Evolutionary conservation across 1,140 invertebrate genomes (phyloP).

Genomic region (Ceratoteleas bidentatus): DNA sequence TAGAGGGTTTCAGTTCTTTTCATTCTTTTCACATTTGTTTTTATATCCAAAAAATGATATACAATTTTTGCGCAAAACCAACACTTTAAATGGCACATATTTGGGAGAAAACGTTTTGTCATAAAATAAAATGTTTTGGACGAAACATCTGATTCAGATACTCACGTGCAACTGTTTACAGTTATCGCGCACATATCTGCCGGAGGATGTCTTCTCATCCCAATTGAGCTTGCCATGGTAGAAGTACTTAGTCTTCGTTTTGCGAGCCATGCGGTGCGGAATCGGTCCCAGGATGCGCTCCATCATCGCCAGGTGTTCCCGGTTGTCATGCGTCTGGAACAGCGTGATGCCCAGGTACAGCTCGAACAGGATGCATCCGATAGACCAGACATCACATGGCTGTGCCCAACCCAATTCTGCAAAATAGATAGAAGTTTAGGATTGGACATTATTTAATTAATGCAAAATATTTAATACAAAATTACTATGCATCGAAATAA

Average conservation of each 20-base stretch:
- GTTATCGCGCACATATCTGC: conserved; percentile 98
- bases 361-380: conserved; percentile 99
- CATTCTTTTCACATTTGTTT: no score
- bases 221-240: conserved; percentile 96
- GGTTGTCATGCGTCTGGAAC: conserved; percentile 99
- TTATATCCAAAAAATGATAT: no score
- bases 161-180: conserved; percentile 96
- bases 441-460: background rate
- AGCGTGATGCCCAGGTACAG: conserved; percentile 98
- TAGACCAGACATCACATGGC: conserved; percentile 99
- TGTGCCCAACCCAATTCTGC: conserved; percentile 99
- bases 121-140: no score
- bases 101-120: no score
- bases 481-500: no score
- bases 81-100: no score
- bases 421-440: conserved; percentile 8
- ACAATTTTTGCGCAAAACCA: no score
- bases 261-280: conserved; percentile 97
- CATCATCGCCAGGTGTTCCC: conserved; percentile 99
- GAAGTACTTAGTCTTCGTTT: conserved; percentile 98
- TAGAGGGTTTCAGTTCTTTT: no score
- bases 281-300: conserved; percentile 98
- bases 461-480: no score
- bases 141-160: no score
- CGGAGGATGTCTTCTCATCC: conserved; percentile 96